Evolutionary conservation across 1,140 invertebrate species (phyloP).

Genomic region (Vanessa tameamea): DNA sequence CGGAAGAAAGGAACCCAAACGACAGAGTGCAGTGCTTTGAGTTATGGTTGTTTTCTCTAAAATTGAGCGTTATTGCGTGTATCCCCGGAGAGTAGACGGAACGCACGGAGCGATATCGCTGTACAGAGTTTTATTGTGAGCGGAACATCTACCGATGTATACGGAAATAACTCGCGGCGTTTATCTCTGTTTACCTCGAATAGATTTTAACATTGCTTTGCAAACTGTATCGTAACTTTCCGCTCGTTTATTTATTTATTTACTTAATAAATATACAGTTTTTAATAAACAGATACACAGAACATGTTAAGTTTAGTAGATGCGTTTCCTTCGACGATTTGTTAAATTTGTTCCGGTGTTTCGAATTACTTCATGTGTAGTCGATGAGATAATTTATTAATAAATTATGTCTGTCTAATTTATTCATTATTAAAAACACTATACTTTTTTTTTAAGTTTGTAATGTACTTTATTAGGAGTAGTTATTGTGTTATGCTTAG

Average conservation of each 20-base stretch:
- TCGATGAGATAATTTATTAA: too few relatives aligned
- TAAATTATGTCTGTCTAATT: too few relatives aligned
- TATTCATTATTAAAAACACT: too few relatives aligned
- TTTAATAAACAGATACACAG: conserved; percentile 1
- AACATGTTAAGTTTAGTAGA: background rate
- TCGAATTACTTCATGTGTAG: too few relatives aligned
- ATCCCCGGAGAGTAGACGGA: conserved; percentile 42
- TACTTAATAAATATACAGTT: background rate
- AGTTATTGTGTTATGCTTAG: too few relatives aligned
- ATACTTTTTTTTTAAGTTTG: too few relatives aligned
- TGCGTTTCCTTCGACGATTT: background rate
- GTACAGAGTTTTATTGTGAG: conserved; percentile 55
- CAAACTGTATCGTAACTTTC: conserved; percentile 16
- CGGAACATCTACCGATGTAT: conserved; percentile 56
- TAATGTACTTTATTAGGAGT: too few relatives aligned
- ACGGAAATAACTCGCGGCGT: conserved; percentile 56
- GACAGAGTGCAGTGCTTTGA: conserved; percentile 74
- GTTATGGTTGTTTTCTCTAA: conserved; percentile 77
- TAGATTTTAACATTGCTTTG: conserved; percentile 26
- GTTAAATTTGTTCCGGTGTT: background rate
- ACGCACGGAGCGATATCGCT: conserved; percentile 37
- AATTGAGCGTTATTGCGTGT: conserved; percentile 63
- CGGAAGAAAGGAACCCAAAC: conserved; percentile 78
- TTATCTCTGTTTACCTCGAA: conserved; percentile 41
- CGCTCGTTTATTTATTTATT: background rate